Percentiles rank a stretch among this genome's conserved stretches.
phyloP scores from a whole-genome alignment of 2,797 vertebrate genomes.

The Scomberomorus guttatus region DNA sequence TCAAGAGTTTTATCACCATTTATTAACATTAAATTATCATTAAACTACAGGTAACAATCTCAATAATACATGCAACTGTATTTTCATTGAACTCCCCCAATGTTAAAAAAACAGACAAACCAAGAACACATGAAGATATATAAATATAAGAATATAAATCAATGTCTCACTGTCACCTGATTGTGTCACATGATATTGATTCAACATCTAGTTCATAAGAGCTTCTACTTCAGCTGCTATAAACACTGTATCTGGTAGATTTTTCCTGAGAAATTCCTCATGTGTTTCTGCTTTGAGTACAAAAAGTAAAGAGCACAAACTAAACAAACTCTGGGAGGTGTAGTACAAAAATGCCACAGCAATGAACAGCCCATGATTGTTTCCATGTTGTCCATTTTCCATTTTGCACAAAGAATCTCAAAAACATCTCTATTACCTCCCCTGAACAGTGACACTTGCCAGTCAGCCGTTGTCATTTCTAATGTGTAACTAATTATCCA shows the following conservation, averaged over 20 bases:
- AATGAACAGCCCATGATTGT: constrained; percentile 1
- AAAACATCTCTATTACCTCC: constrained; percentile 23
- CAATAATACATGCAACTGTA: too few species aligned
- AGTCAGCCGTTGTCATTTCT: constrained; percentile 45
- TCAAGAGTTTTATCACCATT: neutral
- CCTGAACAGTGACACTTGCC: constrained; percentile 42
- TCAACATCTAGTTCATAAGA: neutral
- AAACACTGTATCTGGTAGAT: neutral
- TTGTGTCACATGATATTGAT: neutral
- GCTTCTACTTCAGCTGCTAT: neutral
- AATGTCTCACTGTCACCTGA: neutral
- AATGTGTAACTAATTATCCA: constrained; percentile 52
- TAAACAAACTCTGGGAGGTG: constrained; percentile 21
- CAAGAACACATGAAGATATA: neutral
- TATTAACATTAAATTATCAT: too few species aligned
- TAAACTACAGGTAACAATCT: too few species aligned
- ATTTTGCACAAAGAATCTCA: neutral
- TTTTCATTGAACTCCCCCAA: too few species aligned
- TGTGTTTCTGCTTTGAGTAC: constrained; percentile 2
- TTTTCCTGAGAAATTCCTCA: neutral
- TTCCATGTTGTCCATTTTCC: constrained; percentile 13
- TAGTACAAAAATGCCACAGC: constrained; percentile 14
- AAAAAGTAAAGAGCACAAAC: constrained; percentile 3
- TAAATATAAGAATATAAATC: too few species aligned
- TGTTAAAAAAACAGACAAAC: neutral